phyloP scores from a whole-genome alignment of 1,140 invertebrate species.

The Apis florea region DNA sequence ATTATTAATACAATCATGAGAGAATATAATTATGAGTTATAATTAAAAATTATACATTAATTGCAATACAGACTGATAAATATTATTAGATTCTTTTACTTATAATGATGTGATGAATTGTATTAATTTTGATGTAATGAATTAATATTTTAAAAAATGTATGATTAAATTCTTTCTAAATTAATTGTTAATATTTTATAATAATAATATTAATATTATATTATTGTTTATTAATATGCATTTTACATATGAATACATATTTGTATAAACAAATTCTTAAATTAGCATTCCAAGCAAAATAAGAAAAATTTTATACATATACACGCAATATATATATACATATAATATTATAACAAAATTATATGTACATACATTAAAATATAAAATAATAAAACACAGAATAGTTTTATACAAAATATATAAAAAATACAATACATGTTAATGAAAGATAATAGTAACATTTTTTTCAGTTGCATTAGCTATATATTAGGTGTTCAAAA shows the following conservation, averaged over 20 bases:
- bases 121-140: constrained; percentile 26
- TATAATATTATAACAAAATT: not conserved
- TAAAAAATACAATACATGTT: not conserved
- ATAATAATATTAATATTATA: constrained; percentile 3
- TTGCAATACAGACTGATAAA: not conserved
- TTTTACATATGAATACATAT: constrained; percentile 4
- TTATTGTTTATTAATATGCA: not conserved
- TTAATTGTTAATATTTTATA: not conserved
- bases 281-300: not conserved
- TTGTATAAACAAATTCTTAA: constrained; percentile 9
- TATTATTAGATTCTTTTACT: constrained; percentile 7
- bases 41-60: constrained; percentile 3
- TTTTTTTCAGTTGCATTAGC: constrained; percentile 30
- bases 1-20: not conserved
- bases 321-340: not conserved
- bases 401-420: no score
- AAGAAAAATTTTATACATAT: not conserved
- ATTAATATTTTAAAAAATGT: constrained; percentile 14
- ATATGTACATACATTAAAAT: not conserved
- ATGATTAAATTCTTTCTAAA: constrained; percentile 8
- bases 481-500: constrained; percentile 32
- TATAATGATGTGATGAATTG: constrained; percentile 12
- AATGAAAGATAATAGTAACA: constrained; percentile 33
- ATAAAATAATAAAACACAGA: not conserved
- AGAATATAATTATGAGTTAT: no score